Base-by-base conservation (phyloP, 2,888 invertebrate genomes). In the Aspidapion aeneum region DNA sequence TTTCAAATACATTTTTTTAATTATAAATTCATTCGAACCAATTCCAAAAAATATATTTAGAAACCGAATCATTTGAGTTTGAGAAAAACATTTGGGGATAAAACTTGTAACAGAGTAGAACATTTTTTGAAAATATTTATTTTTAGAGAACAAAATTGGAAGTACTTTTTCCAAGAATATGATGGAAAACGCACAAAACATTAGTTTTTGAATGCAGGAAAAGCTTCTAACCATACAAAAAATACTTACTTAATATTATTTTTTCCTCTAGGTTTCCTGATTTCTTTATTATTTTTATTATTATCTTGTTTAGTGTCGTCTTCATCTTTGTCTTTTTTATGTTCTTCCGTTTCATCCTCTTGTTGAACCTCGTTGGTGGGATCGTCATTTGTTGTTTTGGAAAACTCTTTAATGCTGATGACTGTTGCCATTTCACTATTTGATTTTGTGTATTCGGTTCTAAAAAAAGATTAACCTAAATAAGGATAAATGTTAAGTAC, bases 371-470 rank as follows among this genome's bases (percentile, higher is more conserved):
- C n/a, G n/a, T n/a, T n/a, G n/a, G n/a, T n/a, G n/a, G n/a, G 68
- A 21, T 70, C 72, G n/a, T n/a, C n/a, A n/a, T 63, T 60, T 69
- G n/a, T 69, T 68, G 21, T 80, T 64, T 65, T 68, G 16, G 69
- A 66, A 68, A 74, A 78, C 73, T 81, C 79, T 67, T 74, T 80
- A 54, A 88, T 83, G 72, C 85, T 85, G 80, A 85, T 85, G 0
- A 80, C 81, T 62, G 81, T 77, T 1, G 85, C 83, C 52, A 83
- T 82, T 62, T 85, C 84, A 20, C 86, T 82, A 73, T 86, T 82
- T 0, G 84, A 79, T 66, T 81, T 83, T 73, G 85, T 81, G 80
- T 88, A 86, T 81, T 91, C 85, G 64, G 82, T 60, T 20, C 71
- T 71, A 62, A 62, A 66, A 71, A 55, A 22, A 62, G 54, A n/a